Conservation (phyloP, 37 sponge, comb jelly and placozoan species). For the Hormiphora californensis region DNA sequence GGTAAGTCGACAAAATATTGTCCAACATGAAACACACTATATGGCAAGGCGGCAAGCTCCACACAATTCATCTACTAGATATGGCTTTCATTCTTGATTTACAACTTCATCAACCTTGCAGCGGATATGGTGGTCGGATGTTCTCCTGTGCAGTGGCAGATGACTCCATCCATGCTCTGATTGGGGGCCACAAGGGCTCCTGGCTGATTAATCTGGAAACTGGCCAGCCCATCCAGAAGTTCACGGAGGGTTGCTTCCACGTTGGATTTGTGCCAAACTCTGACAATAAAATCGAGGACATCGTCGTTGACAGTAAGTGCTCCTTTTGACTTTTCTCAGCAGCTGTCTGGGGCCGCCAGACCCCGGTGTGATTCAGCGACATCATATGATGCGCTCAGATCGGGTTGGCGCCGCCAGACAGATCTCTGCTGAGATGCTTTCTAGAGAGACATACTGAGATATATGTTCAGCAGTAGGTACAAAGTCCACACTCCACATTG, state of each 20-base stretch:
- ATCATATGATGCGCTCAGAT: no score
- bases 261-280: not conserved
- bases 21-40: no score
- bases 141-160: not conserved
- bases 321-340: not conserved
- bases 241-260: not conserved
- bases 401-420: no score
- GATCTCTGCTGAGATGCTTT: no score
- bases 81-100: not conserved
- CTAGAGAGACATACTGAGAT: no score
- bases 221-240: not conserved
- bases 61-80: not conserved
- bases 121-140: slow-evolving; percentile 16
- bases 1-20: no score
- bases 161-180: not conserved
- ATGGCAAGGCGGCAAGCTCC: not conserved
- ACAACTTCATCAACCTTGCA: not conserved
- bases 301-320: slow-evolving; percentile 1
- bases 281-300: no score
- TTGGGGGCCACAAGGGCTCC: slow-evolving; percentile 24
- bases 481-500: no score
- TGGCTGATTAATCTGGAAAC: not conserved
- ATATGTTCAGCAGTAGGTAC: no score
- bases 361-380: no score
- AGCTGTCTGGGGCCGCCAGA: no score